These are phyloP conservation scores for Phyllotis vaccarum DNA, from an alignment of 2,797 vertebrate genomes.

Conservation along the genomic window DNA sequence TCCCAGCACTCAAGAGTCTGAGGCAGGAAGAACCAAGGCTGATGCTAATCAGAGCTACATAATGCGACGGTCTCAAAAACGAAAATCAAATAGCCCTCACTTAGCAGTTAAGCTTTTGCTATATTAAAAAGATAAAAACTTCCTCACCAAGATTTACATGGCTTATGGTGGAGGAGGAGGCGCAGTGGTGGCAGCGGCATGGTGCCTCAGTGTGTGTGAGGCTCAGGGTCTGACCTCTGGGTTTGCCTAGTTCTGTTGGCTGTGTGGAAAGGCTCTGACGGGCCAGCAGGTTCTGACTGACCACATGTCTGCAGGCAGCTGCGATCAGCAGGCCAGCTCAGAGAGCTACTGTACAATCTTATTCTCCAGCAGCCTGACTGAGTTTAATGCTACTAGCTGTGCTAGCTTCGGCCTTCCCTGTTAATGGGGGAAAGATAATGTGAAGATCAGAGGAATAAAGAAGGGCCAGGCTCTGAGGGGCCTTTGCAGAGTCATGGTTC, in stretches of 20 bases:
- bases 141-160: neutral
- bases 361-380: too few relatives aligned
- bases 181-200: too few relatives aligned
- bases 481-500: neutral
- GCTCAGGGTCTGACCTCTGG: neutral
- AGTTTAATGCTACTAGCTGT: neutral
- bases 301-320: neutral
- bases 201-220: neutral
- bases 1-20: neutral
- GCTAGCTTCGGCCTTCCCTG: neutral
- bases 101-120: neutral
- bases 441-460: neutral
- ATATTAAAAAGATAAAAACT: neutral
- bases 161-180: neutral
- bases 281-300: neutral
- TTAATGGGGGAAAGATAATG: neutral
- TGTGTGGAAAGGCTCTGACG: neutral
- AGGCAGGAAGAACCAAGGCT: neutral
- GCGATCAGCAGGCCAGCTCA: neutral
- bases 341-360: accelerated
- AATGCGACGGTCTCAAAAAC: neutral
- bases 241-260: neutral
- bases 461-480: neutral
- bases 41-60: neutral
- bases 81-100: neutral